Percentiles rank a stretch among this genome's conserved stretches.
Evolutionary conservation across 2,797 vertebrate species (phyloP).

Genomic region (Scleropages formosus): DNA sequence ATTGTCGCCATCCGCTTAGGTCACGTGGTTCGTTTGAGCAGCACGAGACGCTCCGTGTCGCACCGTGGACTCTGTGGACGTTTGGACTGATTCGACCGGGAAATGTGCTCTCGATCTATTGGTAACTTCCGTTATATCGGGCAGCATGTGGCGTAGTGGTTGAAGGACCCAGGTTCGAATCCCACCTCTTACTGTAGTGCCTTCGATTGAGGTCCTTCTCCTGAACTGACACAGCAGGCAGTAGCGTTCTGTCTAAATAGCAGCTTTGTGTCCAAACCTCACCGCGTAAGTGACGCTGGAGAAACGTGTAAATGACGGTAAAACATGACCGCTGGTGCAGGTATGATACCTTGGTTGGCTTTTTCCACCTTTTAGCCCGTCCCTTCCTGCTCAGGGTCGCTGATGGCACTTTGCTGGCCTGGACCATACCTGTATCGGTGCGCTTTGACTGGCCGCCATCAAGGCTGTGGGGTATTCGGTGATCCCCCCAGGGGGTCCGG

Average conservation of each 20-base stretch:
- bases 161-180: no score
- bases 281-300: no score
- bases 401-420: neutral
- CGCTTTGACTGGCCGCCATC: neutral
- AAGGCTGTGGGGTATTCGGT: slow-evolving; percentile 9
- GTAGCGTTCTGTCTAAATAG: no score
- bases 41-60: neutral
- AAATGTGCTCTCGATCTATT: no score
- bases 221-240: no score
- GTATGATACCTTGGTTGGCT: no score
- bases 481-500: neutral
- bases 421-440: neutral
- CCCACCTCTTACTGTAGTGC: no score
- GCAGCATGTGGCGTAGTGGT: neutral
- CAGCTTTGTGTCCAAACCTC: no score
- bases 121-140: no score
- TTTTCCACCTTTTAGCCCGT: neutral
- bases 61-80: neutral
- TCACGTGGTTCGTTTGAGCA: neutral
- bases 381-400: neutral
- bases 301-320: no score
- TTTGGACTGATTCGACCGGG: no score
- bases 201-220: no score
- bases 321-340: neutral
- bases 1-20: neutral